Conservation (phyloP, 2,888 invertebrate species). For the Serripes groenlandicus region DNA sequence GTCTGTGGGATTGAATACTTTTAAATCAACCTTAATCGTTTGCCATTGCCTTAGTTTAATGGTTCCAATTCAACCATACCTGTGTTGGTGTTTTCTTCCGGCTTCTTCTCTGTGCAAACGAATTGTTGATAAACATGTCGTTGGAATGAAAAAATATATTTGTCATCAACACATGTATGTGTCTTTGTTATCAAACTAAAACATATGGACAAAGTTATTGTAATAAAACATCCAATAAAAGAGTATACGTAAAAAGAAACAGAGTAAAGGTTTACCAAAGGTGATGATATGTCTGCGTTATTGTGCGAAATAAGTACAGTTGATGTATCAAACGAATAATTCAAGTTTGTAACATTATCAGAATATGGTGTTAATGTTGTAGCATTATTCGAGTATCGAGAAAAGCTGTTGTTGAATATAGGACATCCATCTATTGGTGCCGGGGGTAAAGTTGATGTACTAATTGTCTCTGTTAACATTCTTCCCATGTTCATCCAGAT, state of each 20-base stretch:
- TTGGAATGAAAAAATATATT: constrained; percentile 20
- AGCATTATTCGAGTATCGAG: not conserved
- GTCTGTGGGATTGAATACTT: no score
- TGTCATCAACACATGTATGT: not conserved
- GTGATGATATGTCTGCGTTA: not conserved
- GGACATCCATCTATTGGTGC: constrained; percentile 30
- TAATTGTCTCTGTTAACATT: not conserved
- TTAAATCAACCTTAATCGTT: no score
- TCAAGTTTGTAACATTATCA: not conserved
- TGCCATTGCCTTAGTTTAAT: no score
- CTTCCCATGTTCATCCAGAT: constrained; percentile 14
- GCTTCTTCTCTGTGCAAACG: not conserved
- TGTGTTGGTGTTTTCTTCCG: not conserved
- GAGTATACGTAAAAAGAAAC: constrained; percentile 26
- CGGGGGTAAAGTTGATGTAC: constrained; percentile 3
- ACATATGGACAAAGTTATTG: constrained; percentile 10
- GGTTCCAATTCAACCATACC: not conserved
- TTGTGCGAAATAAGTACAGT: not conserved
- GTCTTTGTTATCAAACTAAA: constrained; percentile 21
- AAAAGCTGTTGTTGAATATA: not conserved
- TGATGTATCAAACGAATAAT: not conserved
- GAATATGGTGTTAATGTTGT: not conserved
- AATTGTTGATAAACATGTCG: not conserved
- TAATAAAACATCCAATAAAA: constrained; percentile 9
- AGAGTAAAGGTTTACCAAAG: constrained; percentile 18